Evolutionary conservation across 2,888 invertebrate species (phyloP).

Genomic region (Mylabris sibirica): DNA sequence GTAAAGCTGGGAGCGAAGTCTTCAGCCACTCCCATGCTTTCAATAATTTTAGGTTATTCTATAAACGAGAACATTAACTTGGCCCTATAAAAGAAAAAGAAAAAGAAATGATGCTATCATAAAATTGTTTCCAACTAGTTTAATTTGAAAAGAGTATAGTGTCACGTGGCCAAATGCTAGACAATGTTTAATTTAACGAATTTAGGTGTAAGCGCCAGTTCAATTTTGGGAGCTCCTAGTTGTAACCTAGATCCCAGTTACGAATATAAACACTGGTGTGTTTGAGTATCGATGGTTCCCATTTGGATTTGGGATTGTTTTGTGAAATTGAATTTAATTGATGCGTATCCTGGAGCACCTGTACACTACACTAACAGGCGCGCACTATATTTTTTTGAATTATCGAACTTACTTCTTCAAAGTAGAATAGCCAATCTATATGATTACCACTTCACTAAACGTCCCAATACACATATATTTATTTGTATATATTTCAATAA

Average conservation of each 20-base stretch:
- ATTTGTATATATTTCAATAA: slow-evolving; percentile 14
- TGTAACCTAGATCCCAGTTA: slow-evolving; percentile 25
- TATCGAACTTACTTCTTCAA: slow-evolving; percentile 56
- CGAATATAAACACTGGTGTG: slow-evolving; percentile 18
- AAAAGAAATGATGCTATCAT: not conserved
- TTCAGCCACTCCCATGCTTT: slow-evolving; percentile 83
- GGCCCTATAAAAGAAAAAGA: slow-evolving; percentile 49
- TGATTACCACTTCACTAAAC: slow-evolving; percentile 55
- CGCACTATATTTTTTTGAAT: slow-evolving; percentile 31
- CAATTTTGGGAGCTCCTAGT: slow-evolving; percentile 22
- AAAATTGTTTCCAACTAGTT: not conserved
- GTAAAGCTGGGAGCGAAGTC: slow-evolving; percentile 98
- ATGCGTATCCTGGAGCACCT: slow-evolving; percentile 28
- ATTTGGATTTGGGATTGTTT: not conserved
- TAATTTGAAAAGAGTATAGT: not conserved
- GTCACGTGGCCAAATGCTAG: slow-evolving; percentile 23
- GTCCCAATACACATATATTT: slow-evolving; percentile 46
- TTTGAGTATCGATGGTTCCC: slow-evolving; percentile 4
- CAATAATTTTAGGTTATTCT: slow-evolving; percentile 47
- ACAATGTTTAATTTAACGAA: slow-evolving; percentile 22
- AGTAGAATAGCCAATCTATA: slow-evolving; percentile 48
- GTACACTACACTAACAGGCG: slow-evolving; percentile 42
- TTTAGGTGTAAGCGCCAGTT: slow-evolving; percentile 22
- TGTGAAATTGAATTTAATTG: slow-evolving; percentile 12
- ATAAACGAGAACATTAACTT: slow-evolving; percentile 60